Conservation (phyloP, 2,888 invertebrate genomes). For the Leptura quadrifasciata region DNA sequence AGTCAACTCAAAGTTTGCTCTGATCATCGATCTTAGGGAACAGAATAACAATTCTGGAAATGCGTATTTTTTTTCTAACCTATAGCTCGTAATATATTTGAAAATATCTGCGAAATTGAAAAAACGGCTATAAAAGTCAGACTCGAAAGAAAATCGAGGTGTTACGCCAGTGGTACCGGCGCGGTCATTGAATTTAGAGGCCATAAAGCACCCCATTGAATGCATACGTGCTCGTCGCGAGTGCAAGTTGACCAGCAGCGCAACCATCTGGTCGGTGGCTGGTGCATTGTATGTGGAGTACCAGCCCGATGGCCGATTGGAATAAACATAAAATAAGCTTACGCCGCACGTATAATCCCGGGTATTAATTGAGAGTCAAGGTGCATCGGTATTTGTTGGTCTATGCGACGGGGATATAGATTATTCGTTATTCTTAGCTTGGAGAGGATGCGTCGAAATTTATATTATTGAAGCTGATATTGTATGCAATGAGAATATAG, state of each 20-base stretch:
- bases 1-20: no score
- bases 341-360: slow-evolving; percentile 50
- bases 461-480: slow-evolving; percentile 63
- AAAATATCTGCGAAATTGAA: no score
- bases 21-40: no score
- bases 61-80: no score
- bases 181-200: slow-evolving; percentile 70
- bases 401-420: slow-evolving; percentile 70
- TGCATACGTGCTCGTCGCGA: slow-evolving; percentile 63
- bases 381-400: slow-evolving; percentile 70
- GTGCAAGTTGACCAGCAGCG: slow-evolving; percentile 28
- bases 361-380: slow-evolving; percentile 68
- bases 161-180: slow-evolving; percentile 42
- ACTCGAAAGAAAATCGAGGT: not conserved
- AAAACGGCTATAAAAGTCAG: not conserved
- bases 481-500: slow-evolving; percentile 66
- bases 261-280: slow-evolving; percentile 51
- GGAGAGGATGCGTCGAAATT: slow-evolving; percentile 66
- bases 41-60: no score
- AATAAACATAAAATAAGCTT: slow-evolving; percentile 69
- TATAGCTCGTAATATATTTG: no score
- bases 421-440: slow-evolving; percentile 67
- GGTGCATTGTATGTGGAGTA: slow-evolving; percentile 53
- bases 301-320: slow-evolving; percentile 62
- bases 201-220: slow-evolving; percentile 70